Evolutionary conservation across 1,140 invertebrate genomes (phyloP).

Genomic region (Myzus persicae): DNA sequence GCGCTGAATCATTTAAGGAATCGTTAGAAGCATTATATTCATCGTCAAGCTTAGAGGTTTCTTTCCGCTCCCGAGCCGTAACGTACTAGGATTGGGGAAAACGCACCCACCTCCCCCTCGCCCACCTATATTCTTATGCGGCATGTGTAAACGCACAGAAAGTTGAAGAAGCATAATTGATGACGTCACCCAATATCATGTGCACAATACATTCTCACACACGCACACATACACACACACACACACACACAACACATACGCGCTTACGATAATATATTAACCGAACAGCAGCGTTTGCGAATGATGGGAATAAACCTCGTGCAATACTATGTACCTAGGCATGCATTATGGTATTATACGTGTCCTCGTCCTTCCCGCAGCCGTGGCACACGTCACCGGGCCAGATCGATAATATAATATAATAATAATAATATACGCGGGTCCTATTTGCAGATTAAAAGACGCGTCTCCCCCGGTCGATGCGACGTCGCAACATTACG

Average conservation of each 20-base stretch:
- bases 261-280: not conserved
- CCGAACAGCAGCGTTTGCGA: not conserved
- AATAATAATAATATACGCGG: not conserved
- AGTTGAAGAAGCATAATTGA: not conserved
- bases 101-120: no score
- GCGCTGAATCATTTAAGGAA: no score
- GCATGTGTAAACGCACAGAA: not conserved
- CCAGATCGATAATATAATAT: slow-evolving; percentile 7
- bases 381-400: not conserved
- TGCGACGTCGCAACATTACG: not conserved
- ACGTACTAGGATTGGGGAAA: no score
- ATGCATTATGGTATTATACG: not conserved
- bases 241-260: fast-evolving
- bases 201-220: not conserved
- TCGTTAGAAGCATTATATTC: no score
- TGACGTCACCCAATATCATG: not conserved
- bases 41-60: no score
- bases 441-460: slow-evolving; percentile 8
- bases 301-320: not conserved
- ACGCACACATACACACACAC: not conserved
- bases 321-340: not conserved
- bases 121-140: no score
- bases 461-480: not conserved
- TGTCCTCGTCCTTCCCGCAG: not conserved
- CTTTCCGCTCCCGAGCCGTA: no score